phyloP scores from a whole-genome alignment of 2,797 vertebrate genomes.

The Mallotus villosus region DNA sequence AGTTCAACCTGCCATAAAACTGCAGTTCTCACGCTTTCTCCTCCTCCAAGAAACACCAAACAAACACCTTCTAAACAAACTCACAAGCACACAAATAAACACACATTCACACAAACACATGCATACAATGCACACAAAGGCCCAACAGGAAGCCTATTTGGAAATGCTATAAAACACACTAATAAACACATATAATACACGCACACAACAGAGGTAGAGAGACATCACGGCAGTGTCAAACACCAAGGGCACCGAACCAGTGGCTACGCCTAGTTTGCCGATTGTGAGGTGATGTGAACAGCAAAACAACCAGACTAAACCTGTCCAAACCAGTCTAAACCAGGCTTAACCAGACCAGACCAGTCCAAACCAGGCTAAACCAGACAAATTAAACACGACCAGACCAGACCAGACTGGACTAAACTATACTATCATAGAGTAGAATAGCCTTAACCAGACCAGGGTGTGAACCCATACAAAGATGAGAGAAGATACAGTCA shows the following conservation, averaged over 20 bases:
- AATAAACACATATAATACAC: neutral
- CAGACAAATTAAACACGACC: too few species aligned
- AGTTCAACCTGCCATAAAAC: conserved; percentile 38
- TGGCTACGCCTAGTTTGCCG: too few species aligned
- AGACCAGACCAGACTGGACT: too few species aligned
- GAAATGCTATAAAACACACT: conserved; percentile 1
- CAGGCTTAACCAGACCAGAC: too few species aligned
- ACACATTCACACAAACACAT: neutral
- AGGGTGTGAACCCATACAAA: neutral
- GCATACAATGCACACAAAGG: conserved; percentile 11
- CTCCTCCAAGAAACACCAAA: conserved; percentile 35
- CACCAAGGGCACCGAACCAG: neutral
- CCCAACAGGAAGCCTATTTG: conserved; percentile 23
- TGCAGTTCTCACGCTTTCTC: conserved; percentile 43
- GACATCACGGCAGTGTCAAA: neutral
- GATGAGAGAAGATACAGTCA: neutral
- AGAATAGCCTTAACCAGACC: neutral
- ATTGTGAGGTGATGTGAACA: too few species aligned
- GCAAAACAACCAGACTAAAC: too few species aligned
- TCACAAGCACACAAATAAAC: neutral
- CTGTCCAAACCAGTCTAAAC: too few species aligned
- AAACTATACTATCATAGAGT: too few species aligned
- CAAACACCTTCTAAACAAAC: conserved; percentile 32
- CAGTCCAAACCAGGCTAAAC: too few species aligned
- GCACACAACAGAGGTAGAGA: neutral